Percentiles rank a stretch among this genome's conserved stretches.
Evolutionary conservation across 2,888 invertebrate genomes (phyloP).

Genomic region (Hoplodrina ambigua): DNA sequence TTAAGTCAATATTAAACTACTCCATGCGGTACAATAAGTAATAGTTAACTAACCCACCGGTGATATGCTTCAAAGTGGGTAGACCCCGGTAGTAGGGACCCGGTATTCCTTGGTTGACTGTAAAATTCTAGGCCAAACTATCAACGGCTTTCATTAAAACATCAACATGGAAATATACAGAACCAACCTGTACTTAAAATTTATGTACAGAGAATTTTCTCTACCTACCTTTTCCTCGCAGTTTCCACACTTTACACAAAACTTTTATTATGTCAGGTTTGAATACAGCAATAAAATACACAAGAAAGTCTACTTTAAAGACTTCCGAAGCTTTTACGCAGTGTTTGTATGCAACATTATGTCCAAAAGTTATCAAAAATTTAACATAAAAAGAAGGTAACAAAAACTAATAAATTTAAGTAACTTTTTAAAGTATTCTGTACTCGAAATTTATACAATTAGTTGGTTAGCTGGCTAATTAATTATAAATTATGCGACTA

Average conservation of each 20-base stretch:
- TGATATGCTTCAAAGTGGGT: neutral
- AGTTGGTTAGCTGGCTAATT: slow-evolving; percentile 36
- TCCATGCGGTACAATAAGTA: neutral
- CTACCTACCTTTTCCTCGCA: slow-evolving; percentile 29
- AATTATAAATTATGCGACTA: slow-evolving; percentile 43
- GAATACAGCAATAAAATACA: slow-evolving; percentile 51
- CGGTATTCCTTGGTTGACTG: slow-evolving; percentile 34
- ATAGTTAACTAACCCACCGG: neutral
- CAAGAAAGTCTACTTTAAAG: slow-evolving; percentile 38
- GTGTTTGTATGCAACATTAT: slow-evolving; percentile 20
- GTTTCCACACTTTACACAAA: slow-evolving; percentile 43
- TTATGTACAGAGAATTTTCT: slow-evolving; percentile 44
- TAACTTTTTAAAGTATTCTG: neutral
- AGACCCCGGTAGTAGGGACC: neutral
- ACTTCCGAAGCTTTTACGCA: slow-evolving; percentile 30
- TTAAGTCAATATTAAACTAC: slow-evolving; percentile 1
- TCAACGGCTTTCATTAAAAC: slow-evolving; percentile 46
- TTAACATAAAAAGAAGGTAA: neutral
- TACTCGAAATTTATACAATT: slow-evolving; percentile 30
- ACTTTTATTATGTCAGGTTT: slow-evolving; percentile 50
- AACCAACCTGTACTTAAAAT: slow-evolving; percentile 52
- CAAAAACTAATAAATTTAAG: slow-evolving; percentile 4
- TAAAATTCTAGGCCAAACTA: slow-evolving; percentile 20
- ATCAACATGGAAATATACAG: slow-evolving; percentile 47
- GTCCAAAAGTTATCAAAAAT: neutral